Evolutionary conservation across 30 jellyfish, hydroid and myxozoan genomes (phyloP).

Genomic region (Hydractinia echinata): DNA sequence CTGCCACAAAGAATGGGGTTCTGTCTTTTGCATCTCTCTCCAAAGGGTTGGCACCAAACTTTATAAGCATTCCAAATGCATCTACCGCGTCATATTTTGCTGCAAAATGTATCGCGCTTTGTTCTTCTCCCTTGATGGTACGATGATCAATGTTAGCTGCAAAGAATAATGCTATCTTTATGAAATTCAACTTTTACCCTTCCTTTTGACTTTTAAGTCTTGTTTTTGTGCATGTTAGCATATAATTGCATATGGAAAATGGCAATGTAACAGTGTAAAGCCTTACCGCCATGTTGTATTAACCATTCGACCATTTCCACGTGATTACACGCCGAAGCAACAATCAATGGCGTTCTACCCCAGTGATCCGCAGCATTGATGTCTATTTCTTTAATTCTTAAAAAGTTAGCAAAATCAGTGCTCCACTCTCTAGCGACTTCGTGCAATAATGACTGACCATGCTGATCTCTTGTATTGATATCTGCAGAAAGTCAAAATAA

Average conservation of each 20-base stretch:
- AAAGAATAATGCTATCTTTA: background rate
- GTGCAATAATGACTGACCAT: slow-evolving; percentile 82
- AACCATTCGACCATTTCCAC: slow-evolving; percentile 77
- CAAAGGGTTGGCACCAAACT: slow-evolving; percentile 21
- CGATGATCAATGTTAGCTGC: slow-evolving; percentile 6
- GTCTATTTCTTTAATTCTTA: slow-evolving; percentile 51
- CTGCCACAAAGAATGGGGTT: slow-evolving; percentile 24
- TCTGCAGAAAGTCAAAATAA: slow-evolving; percentile 12
- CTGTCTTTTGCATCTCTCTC: slow-evolving; percentile 19
- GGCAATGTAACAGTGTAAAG: background rate
- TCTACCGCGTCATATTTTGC: slow-evolving; percentile 23
- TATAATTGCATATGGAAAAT: too few relatives aligned
- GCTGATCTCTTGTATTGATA: slow-evolving; percentile 50
- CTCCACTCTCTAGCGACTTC: slow-evolving; percentile 85
- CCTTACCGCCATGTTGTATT: slow-evolving; percentile 53
- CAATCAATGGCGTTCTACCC: slow-evolving; percentile 83
- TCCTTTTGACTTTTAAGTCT: too few relatives aligned
- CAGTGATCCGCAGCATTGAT: slow-evolving; percentile 58
- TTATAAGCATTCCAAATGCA: slow-evolving; percentile 5
- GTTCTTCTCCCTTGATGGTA: slow-evolving; percentile 21
- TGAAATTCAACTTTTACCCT: too few relatives aligned
- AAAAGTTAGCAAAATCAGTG: slow-evolving; percentile 52
- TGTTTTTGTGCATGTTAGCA: too few relatives aligned
- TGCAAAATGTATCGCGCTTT: slow-evolving; percentile 25
- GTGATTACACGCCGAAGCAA: slow-evolving; percentile 67